Evolutionary conservation across 2,888 invertebrate genomes (phyloP), one percentile per base, ranked within the genome.

Genomic region (Tolmerus cingulatus): DNA sequence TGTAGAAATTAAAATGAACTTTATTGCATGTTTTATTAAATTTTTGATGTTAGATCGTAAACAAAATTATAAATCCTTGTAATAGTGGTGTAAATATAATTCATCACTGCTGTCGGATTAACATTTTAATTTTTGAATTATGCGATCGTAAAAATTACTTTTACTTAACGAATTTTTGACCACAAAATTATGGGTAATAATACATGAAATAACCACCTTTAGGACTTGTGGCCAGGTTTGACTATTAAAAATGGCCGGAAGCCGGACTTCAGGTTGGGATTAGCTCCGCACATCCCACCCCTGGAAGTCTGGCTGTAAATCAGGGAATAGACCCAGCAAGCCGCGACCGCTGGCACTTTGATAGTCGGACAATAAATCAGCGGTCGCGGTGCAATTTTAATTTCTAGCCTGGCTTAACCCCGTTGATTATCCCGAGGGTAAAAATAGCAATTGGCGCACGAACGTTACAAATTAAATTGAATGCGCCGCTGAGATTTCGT

Each of bases 361-460:
- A 34, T 37, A 57, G 34, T 57, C 82, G 51, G 12, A 55, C 66
- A 82, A 82, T 82, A 82, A 82, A 82, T 82, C 82, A 82, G 82
- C n/a, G 34, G 82, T 14, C 82, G 57, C 82, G 55, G 30, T 82
- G 82, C 82, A 82, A 82, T 82, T 82, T 82, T 82, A 82, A 82
- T 82, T 82, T 66, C 37, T 37, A 40, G 82, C 82, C 37, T 37
- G 40, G 37, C 66, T 82, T 82, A 82, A 57, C 82, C 82, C 57
- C 66, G 19, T 7, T 57, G 51, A 79, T 57, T 82, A 57, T 57
- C 82, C 40, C 2, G 0, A 57, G 23, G 57, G 57, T 82, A 57
- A 82, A 82, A 82, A 82, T 82, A 82, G 82, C 55, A 57, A 82
- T 82, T 82, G 82, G 82, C 82, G 82, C 82, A 82, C 82, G 40